Evolutionary conservation across 2,113 vertebrate species (phyloP).

Genomic region (Numenius arquata): DNA sequence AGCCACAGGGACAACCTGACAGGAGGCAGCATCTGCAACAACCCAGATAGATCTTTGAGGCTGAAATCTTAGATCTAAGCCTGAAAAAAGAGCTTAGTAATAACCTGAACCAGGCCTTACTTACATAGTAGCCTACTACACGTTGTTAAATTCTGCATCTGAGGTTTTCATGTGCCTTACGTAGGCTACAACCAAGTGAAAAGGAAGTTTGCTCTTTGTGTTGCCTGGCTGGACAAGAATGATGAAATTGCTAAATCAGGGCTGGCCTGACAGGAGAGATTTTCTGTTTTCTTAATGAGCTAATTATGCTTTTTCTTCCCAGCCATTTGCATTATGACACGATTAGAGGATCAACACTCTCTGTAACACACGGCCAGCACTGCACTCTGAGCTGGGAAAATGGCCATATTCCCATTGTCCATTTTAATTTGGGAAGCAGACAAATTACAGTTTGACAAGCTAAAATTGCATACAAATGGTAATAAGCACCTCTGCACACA

Average conservation of each 20-base stretch:
- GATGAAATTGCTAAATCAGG: neutral
- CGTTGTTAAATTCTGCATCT: neutral
- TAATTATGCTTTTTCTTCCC: slow-evolving; percentile 19
- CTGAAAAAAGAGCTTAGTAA: neutral
- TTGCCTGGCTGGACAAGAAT: neutral
- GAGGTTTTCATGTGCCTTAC: neutral
- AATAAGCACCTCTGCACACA: neutral
- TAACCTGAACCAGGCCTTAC: neutral
- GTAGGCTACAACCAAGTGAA: neutral
- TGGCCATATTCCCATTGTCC: neutral
- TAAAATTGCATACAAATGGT: neutral
- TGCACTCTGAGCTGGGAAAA: neutral
- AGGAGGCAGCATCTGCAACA: neutral
- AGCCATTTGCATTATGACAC: neutral
- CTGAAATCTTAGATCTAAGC: neutral
- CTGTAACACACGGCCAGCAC: neutral
- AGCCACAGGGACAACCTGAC: neutral
- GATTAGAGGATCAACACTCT: neutral
- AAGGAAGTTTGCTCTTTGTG: neutral
- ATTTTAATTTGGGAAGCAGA: neutral
- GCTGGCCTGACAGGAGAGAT: neutral
- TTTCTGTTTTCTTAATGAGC: slow-evolving; percentile 36
- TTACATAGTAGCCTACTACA: neutral
- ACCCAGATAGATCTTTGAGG: neutral
- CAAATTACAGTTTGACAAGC: slow-evolving; percentile 5